These are phyloP conservation scores for Typhlichthys subterraneus DNA, from an alignment of 2,797 vertebrate species.

Conservation along the genomic window DNA sequence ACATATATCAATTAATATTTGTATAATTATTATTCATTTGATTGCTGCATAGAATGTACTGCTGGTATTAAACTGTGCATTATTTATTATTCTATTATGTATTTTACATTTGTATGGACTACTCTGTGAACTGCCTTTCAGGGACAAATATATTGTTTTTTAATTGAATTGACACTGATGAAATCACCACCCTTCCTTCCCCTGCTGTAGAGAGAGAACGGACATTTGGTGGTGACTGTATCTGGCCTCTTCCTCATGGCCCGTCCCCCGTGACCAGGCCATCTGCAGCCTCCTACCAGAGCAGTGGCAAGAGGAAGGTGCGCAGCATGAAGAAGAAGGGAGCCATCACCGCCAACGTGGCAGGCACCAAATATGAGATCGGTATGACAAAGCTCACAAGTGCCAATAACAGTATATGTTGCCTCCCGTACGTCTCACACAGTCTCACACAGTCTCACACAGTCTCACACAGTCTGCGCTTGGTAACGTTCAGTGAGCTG, in stretches of 20 bases:
- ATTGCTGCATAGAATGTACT: too few species aligned
- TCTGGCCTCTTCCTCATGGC: slow-evolving; percentile 68
- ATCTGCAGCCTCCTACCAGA: slow-evolving; percentile 84
- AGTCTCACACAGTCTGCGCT: too few species aligned
- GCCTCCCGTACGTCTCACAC: neutral
- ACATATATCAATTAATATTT: too few species aligned
- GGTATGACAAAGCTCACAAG: slow-evolving; percentile 72
- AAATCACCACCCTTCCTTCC: slow-evolving; percentile 11
- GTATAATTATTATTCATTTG: too few species aligned
- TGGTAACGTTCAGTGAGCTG: too few species aligned
- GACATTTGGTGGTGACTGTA: slow-evolving; percentile 53
- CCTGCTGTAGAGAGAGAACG: slow-evolving; percentile 40
- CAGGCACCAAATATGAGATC: slow-evolving; percentile 97
- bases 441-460: too few species aligned
- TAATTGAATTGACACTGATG: slow-evolving; percentile 12
- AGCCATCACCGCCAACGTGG: slow-evolving; percentile 88
- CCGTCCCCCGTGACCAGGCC: slow-evolving; percentile 83
- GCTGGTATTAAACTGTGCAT: too few species aligned
- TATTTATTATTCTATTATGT: too few species aligned
- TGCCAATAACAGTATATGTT: neutral
- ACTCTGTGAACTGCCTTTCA: too few species aligned
- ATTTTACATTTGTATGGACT: too few species aligned
- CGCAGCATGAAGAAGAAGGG: slow-evolving; percentile 91
- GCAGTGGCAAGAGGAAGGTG: slow-evolving; percentile 88
- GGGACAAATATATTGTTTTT: too few species aligned